Percentiles rank a stretch among this genome's conserved stretches.
phyloP scores from a whole-genome alignment of 2,797 vertebrate species.

The Chelmon rostratus region DNA sequence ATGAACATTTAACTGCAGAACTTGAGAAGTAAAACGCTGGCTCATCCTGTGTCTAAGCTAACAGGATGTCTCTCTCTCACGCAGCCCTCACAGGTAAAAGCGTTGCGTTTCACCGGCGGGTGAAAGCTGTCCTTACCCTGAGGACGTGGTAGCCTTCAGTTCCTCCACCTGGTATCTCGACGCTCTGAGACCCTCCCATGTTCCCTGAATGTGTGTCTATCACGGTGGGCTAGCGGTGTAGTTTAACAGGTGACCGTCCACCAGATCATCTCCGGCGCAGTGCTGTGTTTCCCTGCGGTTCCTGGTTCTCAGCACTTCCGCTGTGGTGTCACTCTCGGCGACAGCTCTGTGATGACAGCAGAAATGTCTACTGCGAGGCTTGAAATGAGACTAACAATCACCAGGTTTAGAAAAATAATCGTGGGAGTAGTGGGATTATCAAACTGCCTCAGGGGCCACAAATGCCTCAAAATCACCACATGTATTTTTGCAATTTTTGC shows the following conservation, averaged over 20 bases:
- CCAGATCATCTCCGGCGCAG: constrained; percentile 3
- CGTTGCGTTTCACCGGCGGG: neutral
- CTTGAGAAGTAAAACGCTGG: fast-evolving
- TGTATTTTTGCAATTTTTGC: neutral
- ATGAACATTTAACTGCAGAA: neutral
- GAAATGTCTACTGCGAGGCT: neutral
- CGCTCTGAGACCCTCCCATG: constrained; percentile 93
- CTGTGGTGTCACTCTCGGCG: constrained; percentile 1
- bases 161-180: constrained; percentile 93
- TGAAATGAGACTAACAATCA: neutral
- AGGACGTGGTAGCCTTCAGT: constrained; percentile 96
- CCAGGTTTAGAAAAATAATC: neutral
- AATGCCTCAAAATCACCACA: neutral
- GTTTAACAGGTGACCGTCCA: constrained; percentile 24
- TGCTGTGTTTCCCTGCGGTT: constrained; percentile 32
- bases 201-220: neutral
- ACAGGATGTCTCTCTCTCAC: neutral
- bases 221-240: constrained; percentile 1
- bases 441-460: neutral
- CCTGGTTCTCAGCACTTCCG: constrained; percentile 65
- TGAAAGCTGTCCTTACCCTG: constrained; percentile 82
- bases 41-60: neutral
- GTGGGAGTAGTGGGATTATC: neutral
- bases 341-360: neutral
- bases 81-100: neutral